Conservation (phyloP, 2,113 vertebrate species). For the Microtus montanus region DNA sequence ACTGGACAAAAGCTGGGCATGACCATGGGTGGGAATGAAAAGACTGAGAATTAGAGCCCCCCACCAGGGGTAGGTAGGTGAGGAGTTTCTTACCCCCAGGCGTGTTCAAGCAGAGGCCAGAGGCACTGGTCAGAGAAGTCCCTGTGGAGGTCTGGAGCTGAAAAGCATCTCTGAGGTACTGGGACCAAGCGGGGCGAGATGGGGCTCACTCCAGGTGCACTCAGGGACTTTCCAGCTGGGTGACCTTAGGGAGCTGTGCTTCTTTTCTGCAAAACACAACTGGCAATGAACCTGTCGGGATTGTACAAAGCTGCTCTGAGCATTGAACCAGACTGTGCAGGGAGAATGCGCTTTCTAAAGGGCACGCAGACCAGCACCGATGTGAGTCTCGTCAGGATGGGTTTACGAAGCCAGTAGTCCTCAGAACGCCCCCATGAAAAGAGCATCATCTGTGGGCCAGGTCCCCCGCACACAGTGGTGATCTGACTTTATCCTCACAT, state of each 20-base stretch:
- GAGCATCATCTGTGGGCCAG: neutral
- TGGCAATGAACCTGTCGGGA: neutral
- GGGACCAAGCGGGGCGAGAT: neutral
- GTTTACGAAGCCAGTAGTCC: neutral
- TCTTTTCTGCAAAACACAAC: neutral
- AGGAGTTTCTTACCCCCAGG: neutral
- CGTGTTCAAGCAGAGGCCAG: neutral
- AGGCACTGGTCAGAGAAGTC: neutral
- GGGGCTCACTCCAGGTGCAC: neutral
- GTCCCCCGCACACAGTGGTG: neutral
- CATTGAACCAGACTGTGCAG: fast-evolving
- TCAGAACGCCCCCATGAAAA: neutral
- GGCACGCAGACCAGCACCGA: too few species aligned
- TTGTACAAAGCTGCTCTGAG: neutral
- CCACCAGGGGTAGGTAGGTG: neutral
- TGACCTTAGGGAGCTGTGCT: neutral
- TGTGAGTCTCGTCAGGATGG: fast-evolving
- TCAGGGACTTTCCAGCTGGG: neutral
- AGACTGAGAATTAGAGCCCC: neutral
- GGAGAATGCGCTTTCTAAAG: neutral
- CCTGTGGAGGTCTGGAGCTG: neutral
- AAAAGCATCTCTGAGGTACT: too few species aligned
- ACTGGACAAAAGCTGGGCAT: neutral
- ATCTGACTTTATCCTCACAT: neutral
- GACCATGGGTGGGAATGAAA: too few species aligned